Evolutionary conservation across 2,113 vertebrate species (phyloP).

Genomic region (Apeltes quadracus): DNA sequence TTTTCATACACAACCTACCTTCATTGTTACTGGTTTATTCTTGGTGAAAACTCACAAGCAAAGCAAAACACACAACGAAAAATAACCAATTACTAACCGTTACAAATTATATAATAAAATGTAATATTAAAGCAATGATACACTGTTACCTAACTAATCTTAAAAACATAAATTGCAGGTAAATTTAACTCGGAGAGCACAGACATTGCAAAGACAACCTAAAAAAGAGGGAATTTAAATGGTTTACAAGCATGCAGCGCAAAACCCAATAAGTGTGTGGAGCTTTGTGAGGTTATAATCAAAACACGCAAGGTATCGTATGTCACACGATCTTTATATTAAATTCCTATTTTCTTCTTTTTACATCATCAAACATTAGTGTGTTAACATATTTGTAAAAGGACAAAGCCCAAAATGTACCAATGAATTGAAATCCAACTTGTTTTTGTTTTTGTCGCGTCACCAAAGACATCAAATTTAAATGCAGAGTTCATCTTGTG

Average conservation of each 20-base stretch:
- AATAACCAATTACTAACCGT: too few relatives aligned
- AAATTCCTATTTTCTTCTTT: too few relatives aligned
- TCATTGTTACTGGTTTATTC: neutral
- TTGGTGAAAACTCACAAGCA: neutral
- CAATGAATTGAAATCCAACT: neutral
- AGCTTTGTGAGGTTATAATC: neutral
- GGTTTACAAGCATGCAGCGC: neutral
- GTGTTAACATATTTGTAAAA: neutral
- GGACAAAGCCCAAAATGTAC: neutral
- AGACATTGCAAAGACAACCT: neutral
- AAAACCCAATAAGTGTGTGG: neutral
- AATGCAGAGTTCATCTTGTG: conserved; percentile 25
- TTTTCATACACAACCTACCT: neutral
- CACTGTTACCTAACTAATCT: too few relatives aligned
- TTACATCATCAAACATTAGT: neutral
- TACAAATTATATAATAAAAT: too few relatives aligned
- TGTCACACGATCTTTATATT: neutral
- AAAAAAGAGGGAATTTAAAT: neutral
- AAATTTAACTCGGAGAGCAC: neutral
- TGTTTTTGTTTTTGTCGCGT: neutral
- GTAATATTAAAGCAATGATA: too few relatives aligned
- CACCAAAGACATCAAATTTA: neutral
- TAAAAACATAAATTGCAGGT: neutral
- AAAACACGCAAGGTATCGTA: neutral
- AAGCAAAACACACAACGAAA: neutral